phyloP scores from a whole-genome alignment of 2,888 invertebrate species.

The Ptychoptera albimana region DNA sequence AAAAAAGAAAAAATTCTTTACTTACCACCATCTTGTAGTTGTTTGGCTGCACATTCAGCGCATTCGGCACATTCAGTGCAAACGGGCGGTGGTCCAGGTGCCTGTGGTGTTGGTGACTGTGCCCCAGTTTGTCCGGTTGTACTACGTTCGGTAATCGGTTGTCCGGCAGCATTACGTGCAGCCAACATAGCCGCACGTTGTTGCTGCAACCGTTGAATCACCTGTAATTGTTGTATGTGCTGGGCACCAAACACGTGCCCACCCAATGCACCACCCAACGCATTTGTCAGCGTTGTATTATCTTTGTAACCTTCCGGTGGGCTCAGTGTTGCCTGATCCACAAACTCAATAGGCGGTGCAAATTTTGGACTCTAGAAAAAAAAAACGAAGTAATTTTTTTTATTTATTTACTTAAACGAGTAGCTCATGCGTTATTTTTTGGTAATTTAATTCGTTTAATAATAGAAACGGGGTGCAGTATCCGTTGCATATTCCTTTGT shows the following conservation, averaged over 20 bases:
- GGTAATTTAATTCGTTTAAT: slow-evolving; percentile 4
- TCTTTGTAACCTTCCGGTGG: slow-evolving; percentile 88
- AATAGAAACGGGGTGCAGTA: not conserved
- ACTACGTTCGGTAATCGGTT: not conserved
- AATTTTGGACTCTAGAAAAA: slow-evolving; percentile 37
- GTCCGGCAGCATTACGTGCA: slow-evolving; percentile 12
- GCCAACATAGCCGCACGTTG: slow-evolving; percentile 37
- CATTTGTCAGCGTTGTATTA: slow-evolving; percentile 47
- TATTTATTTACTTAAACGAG: not conserved
- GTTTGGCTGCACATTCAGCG: slow-evolving; percentile 29
- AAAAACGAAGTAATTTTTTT: no score
- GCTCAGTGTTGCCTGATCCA: slow-evolving; percentile 70
- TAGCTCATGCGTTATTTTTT: not conserved
- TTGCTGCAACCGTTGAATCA: slow-evolving; percentile 45
- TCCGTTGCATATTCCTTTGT: not conserved
- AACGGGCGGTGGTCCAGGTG: slow-evolving; percentile 14
- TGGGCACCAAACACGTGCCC: slow-evolving; percentile 49
- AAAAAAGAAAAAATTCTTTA: not conserved
- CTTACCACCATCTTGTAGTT: slow-evolving; percentile 11
- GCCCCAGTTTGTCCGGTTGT: slow-evolving; percentile 9
- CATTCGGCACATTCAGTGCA: slow-evolving; percentile 32
- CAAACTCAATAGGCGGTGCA: slow-evolving; percentile 52
- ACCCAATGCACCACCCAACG: slow-evolving; percentile 40
- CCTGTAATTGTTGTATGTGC: slow-evolving; percentile 42
- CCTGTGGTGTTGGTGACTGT: slow-evolving; percentile 10